Conservation (phyloP, 2,797 vertebrate species). For the Siniperca undulata region DNA sequence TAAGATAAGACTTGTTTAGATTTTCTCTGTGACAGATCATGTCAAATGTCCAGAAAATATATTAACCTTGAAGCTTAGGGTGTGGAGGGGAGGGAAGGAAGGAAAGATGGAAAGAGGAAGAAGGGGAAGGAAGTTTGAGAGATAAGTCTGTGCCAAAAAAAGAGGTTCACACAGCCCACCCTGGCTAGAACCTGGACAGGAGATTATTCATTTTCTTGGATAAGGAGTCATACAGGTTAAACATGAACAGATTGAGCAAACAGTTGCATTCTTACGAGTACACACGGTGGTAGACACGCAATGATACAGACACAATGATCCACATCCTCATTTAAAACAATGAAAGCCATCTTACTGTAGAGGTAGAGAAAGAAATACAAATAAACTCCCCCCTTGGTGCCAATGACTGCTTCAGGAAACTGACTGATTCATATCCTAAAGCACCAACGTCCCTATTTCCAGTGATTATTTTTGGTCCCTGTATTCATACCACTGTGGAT, state of each 20-base stretch:
- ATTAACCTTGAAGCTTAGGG: conserved; percentile 72
- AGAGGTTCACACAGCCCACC: conserved; percentile 81
- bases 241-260: conserved; percentile 65
- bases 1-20: conserved; percentile 59
- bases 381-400: conserved; percentile 43
- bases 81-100: conserved; percentile 83
- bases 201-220: conserved; percentile 81
- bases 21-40: conserved; percentile 65
- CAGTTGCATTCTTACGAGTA: conserved; percentile 57
- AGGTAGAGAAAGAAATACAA: conserved; percentile 61
- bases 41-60: conserved; percentile 71
- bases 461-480: conserved; percentile 82
- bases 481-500: conserved; percentile 70
- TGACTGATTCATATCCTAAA: conserved; percentile 82
- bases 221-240: conserved; percentile 80
- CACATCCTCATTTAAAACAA: conserved; percentile 79
- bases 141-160: conserved; percentile 82
- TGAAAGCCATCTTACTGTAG: conserved; percentile 53
- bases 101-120: conserved; percentile 87
- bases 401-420: conserved; percentile 75
- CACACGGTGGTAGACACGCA: conserved; percentile 53
- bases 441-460: conserved; percentile 79
- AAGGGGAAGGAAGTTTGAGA: conserved; percentile 80
- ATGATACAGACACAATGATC: conserved; percentile 70
- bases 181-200: conserved; percentile 69